Percentiles rank a stretch among this genome's conserved stretches.
These are phyloP conservation scores for Charanyca ferruginea DNA, from an alignment of 2,888 invertebrate genomes.

Conservation along the genomic window DNA sequence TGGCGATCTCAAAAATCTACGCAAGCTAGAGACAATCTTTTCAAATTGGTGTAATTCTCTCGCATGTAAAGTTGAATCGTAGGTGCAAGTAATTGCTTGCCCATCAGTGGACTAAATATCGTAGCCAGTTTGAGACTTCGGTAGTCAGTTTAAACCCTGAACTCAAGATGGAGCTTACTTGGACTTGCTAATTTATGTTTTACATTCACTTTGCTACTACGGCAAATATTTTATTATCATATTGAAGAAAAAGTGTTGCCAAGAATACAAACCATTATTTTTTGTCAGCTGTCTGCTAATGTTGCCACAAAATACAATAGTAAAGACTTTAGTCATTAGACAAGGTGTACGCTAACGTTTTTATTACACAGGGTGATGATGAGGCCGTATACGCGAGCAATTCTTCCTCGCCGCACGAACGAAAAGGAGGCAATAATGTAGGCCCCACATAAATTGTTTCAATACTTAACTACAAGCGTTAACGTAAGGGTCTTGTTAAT, in stretches of 20 bases:
- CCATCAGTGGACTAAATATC: not conserved
- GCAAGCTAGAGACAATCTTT: not conserved
- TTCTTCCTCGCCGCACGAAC: conserved; percentile 30
- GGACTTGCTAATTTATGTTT: conserved; percentile 22
- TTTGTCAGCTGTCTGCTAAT: not conserved
- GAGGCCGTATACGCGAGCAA: conserved; percentile 17
- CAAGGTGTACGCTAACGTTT: conserved; percentile 4
- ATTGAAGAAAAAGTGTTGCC: not conserved
- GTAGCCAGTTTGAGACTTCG: not conserved
- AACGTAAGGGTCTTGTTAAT: conserved; percentile 61
- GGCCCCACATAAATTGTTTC: conserved; percentile 43
- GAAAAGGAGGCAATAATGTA: conserved; percentile 32
- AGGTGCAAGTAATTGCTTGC: not conserved
- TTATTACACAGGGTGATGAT: conserved; percentile 36
- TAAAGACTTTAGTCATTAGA: conserved; percentile 17
- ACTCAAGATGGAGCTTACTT: conserved; percentile 11
- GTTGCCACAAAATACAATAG: not conserved
- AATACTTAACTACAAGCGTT: conserved; percentile 51
- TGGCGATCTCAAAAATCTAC: not conserved
- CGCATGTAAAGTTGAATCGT: not conserved
- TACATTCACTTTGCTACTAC: conserved; percentile 4
- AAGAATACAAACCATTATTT: not conserved
- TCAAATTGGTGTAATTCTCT: not conserved
- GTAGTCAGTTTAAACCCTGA: not conserved
- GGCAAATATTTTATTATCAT: not conserved